phyloP scores from a whole-genome alignment of 2,888 invertebrate genomes.

The Polylopha cassiicola region DNA sequence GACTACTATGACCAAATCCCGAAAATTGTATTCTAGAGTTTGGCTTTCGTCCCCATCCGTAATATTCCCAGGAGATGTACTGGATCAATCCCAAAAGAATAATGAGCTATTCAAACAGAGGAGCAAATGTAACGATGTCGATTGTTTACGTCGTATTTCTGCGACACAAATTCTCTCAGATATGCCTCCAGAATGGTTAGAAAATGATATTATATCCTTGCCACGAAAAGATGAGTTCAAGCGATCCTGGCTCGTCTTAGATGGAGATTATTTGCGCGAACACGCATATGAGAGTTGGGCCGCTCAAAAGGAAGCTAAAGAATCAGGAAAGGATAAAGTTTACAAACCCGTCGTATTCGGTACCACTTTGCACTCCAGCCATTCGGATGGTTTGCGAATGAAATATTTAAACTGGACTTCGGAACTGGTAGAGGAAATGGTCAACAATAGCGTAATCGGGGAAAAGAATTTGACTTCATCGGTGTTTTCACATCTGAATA shows the following conservation, averaged over 20 bases:
- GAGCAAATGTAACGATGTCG: slow-evolving; percentile 74
- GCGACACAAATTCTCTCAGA: slow-evolving; percentile 79
- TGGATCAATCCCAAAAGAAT: slow-evolving; percentile 77
- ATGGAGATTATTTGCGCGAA: slow-evolving; percentile 82
- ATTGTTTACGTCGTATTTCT: slow-evolving; percentile 75
- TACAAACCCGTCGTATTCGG: slow-evolving; percentile 81
- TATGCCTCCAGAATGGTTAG: slow-evolving; percentile 85
- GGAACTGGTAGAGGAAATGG: slow-evolving; percentile 79
- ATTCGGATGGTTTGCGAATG: slow-evolving; percentile 77
- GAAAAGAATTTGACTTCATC: slow-evolving; percentile 79
- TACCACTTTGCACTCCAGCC: slow-evolving; percentile 84
- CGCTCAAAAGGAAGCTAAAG: slow-evolving; percentile 55
- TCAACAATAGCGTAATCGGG: slow-evolving; percentile 80
- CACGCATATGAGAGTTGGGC: slow-evolving; percentile 82
- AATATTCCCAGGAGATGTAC: slow-evolving; percentile 81
- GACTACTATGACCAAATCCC: slow-evolving; percentile 76
- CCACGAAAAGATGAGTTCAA: slow-evolving; percentile 79
- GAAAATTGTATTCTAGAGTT: slow-evolving; percentile 83
- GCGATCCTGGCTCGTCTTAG: slow-evolving; percentile 87
- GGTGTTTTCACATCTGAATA: slow-evolving; percentile 81
- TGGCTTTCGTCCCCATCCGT: slow-evolving; percentile 90
- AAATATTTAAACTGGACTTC: slow-evolving; percentile 82
- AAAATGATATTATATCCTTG: slow-evolving; percentile 77
- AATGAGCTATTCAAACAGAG: slow-evolving; percentile 79
- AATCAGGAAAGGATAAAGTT: slow-evolving; percentile 60